Evolutionary conservation across 2,797 vertebrate genomes (phyloP).

Genomic region (Miichthys miiuy): DNA sequence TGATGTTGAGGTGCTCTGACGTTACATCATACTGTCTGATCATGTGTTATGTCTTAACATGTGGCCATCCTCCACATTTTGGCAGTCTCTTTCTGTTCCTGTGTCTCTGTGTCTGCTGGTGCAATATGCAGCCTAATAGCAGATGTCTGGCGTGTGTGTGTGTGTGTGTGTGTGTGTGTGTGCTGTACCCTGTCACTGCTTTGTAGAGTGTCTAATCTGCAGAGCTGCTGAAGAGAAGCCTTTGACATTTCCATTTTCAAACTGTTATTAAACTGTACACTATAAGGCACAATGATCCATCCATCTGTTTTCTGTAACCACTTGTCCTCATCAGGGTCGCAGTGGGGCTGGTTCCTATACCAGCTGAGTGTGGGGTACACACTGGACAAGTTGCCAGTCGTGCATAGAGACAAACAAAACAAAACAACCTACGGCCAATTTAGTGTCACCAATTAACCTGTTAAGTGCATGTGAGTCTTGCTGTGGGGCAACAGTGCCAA

Average conservation of each 20-base stretch:
- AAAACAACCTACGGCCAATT: too few species aligned
- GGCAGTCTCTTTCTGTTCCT: not conserved
- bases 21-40: slow-evolving; percentile 9
- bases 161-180: slow-evolving; percentile 14
- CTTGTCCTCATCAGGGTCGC: too few species aligned
- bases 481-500: too few species aligned
- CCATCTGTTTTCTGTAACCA: too few species aligned
- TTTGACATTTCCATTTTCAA: not conserved
- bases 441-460: too few species aligned
- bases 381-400: too few species aligned
- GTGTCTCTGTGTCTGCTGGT: not conserved
- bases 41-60: slow-evolving; percentile 1
- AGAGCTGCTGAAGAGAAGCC: not conserved
- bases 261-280: not conserved
- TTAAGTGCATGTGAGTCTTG: too few species aligned
- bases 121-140: slow-evolving; percentile 14
- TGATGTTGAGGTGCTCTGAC: not conserved
- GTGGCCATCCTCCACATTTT: not conserved
- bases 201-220: slow-evolving; percentile 4
- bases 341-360: too few species aligned
- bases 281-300: not conserved
- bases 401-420: too few species aligned
- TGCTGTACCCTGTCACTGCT: slow-evolving; percentile 15
- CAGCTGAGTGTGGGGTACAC: too few species aligned
- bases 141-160: slow-evolving; percentile 18